A percentile compares a stretch with the other conserved stretches of the same genome.
Evolutionary conservation across 2,113 vertebrate species (phyloP).

Genomic region (Cranoglanis bouderius): DNA sequence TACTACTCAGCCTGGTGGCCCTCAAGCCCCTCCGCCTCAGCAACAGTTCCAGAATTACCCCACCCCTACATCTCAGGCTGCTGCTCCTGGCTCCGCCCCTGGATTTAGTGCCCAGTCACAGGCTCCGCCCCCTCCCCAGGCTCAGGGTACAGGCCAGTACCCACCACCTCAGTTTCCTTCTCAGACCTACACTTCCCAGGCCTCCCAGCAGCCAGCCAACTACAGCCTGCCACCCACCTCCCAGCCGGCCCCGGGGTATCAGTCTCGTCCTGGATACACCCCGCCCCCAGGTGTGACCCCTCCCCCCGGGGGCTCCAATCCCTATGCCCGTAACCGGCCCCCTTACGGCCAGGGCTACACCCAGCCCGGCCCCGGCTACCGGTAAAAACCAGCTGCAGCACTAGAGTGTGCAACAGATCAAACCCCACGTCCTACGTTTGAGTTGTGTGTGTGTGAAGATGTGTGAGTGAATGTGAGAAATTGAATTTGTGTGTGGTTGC

Average conservation of each 20-base stretch:
- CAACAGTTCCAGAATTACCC: conserved; percentile 92
- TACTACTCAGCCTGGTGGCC: conserved; percentile 81
- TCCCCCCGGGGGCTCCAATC: conserved; percentile 86
- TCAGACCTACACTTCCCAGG: conserved; percentile 90
- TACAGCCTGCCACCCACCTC: conserved; percentile 84
- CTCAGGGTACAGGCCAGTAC: conserved; percentile 85
- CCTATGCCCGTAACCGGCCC: conserved; percentile 89
- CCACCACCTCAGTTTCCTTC: conserved; percentile 82
- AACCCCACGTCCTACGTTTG: conserved; percentile 18
- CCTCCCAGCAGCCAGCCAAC: conserved; percentile 82
- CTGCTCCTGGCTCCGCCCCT: conserved; percentile 76
- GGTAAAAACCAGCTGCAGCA: conserved; percentile 73
- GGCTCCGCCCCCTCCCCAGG: conserved; percentile 74
- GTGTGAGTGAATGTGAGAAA: not conserved
- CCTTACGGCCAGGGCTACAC: conserved; percentile 90
- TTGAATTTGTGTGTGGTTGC: conserved; percentile 59
- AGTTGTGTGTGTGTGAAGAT: conserved; percentile 29
- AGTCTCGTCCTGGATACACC: conserved; percentile 86
- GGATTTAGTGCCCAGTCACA: conserved; percentile 69
- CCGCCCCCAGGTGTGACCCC: conserved; percentile 85
- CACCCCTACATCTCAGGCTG: conserved; percentile 81
- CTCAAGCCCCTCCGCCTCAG: conserved; percentile 81
- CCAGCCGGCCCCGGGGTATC: conserved; percentile 80
- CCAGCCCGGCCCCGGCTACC: conserved; percentile 95
- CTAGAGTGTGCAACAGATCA: conserved; percentile 53